Base-by-base conservation (phyloP, 1,140 invertebrate genomes). In the Bombus consobrinus region DNA sequence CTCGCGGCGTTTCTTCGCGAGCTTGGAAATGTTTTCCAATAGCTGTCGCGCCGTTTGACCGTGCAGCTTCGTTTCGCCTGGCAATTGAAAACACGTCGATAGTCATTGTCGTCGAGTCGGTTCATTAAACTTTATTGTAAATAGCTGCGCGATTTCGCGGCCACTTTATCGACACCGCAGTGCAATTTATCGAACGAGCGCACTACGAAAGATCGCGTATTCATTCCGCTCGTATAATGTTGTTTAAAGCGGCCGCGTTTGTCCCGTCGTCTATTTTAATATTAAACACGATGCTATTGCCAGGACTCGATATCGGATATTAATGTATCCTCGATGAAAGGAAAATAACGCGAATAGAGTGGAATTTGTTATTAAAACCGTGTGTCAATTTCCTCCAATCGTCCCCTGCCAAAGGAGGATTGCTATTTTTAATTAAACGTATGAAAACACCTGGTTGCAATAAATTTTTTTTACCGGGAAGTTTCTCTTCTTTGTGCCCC, bases 11-110 rank as follows among this genome's bases (percentile, higher is more conserved):
- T 39, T 1, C 68, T 25, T 10, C 37, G 22, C 37, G 3, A 9
- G 25, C 32, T 18, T 28, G 37, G 22, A 71, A 69, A 69, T 39
- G 68, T 69, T 80, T 80, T 53, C 64, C 69, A 74, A 81, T 74
- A 81, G 13, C 53, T 74, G 69, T 81, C 53, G 0, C 39, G 28
- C 34, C 12, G 18, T 53, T 81, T 41, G 43, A 12, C 8, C 25
- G 13, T 10, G n/a, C 47, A 28, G 69, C 15, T 62, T 62, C 34
- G 34, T 57, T 66, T 68, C 64, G 25, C 10, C 6, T 18, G 4
- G 12, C 37, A 39, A 72, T 72, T 43, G 25, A 43, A 43, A 43
- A 41, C 37, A 43, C 37, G 13, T 72, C 69, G 69, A 72, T 72
- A 15, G 25, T 8, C 8, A n/a, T n/a, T 9, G 69, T 41, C 37